Evolutionary conservation across 2,888 invertebrate species (phyloP).

Genomic region (Timandra comae): DNA sequence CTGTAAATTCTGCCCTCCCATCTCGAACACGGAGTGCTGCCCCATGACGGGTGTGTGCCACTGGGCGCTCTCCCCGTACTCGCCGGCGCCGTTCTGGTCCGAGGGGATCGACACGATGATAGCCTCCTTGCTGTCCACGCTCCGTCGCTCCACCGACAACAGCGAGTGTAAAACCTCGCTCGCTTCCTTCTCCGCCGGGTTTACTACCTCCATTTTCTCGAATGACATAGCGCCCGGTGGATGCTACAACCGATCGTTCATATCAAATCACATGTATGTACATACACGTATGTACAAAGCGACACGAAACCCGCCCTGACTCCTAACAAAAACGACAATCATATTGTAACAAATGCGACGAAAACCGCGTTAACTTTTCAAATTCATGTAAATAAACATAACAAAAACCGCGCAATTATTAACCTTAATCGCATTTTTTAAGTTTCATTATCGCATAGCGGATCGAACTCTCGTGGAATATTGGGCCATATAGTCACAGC

Average conservation of each 20-base stretch:
- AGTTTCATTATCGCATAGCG: conserved; percentile 79
- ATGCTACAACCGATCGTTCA: conserved; percentile 66
- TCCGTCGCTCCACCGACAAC: conserved; percentile 80
- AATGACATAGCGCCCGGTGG: conserved; percentile 61
- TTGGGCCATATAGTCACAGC: conserved; percentile 78
- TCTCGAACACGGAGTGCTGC: conserved; percentile 71
- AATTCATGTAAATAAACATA: conserved; percentile 78
- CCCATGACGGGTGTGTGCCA: conserved; percentile 80
- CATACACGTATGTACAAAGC: conserved; percentile 67
- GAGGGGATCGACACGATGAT: conserved; percentile 68
- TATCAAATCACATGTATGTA: conserved; percentile 70
- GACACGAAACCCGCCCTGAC: conserved; percentile 62
- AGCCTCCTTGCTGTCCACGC: conserved; percentile 75
- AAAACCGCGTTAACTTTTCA: conserved; percentile 75
- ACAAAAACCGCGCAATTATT: conserved; percentile 78
- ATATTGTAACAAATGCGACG: conserved; percentile 43
- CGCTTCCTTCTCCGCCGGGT: conserved; percentile 82
- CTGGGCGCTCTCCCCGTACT: conserved; percentile 75
- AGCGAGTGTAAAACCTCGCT: conserved; percentile 82
- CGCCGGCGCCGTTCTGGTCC: conserved; percentile 65
- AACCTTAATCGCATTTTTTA: conserved; percentile 79
- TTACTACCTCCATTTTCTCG: conserved; percentile 79
- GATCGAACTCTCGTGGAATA: conserved; percentile 78
- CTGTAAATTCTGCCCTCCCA: conserved; percentile 61
- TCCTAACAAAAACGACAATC: conserved; percentile 43